Conservation (phyloP, 2,888 invertebrate genomes). For the Crossocerus cetratus region DNA sequence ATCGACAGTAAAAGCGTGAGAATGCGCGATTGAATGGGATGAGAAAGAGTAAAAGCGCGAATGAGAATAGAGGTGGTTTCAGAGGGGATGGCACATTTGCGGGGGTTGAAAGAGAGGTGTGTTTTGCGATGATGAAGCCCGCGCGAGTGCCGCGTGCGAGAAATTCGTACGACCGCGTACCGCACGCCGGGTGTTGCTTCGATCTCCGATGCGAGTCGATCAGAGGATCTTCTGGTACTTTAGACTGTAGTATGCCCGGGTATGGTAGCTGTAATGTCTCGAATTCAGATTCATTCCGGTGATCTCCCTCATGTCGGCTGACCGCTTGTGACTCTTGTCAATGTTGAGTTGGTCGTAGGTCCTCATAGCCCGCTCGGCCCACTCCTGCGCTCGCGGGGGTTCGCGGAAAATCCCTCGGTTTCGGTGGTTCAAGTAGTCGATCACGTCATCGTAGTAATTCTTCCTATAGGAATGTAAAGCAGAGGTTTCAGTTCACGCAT, state of each 20-base stretch:
- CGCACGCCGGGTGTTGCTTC: conserved; percentile 6
- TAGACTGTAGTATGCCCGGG: conserved; percentile 75
- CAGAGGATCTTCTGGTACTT: conserved; percentile 72
- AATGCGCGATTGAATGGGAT: too few relatives aligned
- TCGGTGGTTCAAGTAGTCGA: conserved; percentile 88
- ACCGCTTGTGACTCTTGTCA: conserved; percentile 67
- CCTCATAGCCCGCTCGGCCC: conserved; percentile 89
- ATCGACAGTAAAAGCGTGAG: too few relatives aligned
- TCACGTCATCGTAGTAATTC: conserved; percentile 92
- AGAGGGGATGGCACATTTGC: background rate
- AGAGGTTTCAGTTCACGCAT: too few relatives aligned
- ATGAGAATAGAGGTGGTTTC: too few relatives aligned
- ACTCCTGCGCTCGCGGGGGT: conserved; percentile 88
- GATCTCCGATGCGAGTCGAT: conserved; percentile 18
- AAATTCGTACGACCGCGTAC: conserved; percentile 7
- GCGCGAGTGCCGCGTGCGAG: conserved; percentile 12
- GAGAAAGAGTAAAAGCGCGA: background rate
- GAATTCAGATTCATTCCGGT: conserved; percentile 64
- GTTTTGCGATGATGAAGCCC: conserved; percentile 12
- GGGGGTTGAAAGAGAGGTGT: background rate
- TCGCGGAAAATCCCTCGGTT: conserved; percentile 84
- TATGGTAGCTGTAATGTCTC: conserved; percentile 75
- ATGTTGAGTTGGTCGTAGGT: conserved; percentile 79
- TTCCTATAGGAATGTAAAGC: conserved; percentile 76
- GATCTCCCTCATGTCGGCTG: conserved; percentile 71